Conservation (phyloP, 2,113 vertebrate genomes). For the Mesoclemmys tuberculata region DNA sequence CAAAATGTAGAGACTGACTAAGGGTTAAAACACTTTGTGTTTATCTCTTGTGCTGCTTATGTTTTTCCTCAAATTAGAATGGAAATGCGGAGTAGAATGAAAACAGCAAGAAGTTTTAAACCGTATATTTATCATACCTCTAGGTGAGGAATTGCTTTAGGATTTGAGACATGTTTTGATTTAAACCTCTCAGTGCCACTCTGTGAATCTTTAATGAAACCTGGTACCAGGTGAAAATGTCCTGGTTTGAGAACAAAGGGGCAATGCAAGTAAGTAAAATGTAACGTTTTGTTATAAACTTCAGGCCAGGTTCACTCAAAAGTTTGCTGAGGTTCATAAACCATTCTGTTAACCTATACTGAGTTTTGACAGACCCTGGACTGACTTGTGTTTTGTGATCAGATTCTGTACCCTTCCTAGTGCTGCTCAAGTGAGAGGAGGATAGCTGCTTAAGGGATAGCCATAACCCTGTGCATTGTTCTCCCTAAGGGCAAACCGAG, state of each 20-base stretch:
- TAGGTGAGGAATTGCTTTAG: neutral
- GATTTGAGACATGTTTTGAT: neutral
- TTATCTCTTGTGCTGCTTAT: neutral
- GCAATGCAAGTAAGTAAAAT: rapidly evolving
- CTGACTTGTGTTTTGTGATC: neutral
- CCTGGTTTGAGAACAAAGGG: neutral
- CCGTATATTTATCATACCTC: neutral
- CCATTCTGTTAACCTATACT: neutral
- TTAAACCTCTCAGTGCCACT: neutral
- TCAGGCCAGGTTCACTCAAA: neutral
- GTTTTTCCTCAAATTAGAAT: neutral
- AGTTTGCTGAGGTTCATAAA: neutral
- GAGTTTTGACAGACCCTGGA: neutral
- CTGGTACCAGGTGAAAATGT: neutral
- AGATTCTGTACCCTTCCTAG: neutral
- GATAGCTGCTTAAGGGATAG: neutral
- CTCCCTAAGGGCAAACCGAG: neutral
- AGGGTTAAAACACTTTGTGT: neutral
- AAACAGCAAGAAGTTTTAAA: neutral
- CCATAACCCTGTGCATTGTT: neutral
- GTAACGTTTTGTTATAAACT: neutral
- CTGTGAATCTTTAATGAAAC: neutral
- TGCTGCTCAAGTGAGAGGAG: neutral
- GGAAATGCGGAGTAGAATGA: neutral
- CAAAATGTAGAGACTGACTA: neutral